phyloP scores from a whole-genome alignment of 1,140 invertebrate genomes.

The Tetraneura akinire region DNA sequence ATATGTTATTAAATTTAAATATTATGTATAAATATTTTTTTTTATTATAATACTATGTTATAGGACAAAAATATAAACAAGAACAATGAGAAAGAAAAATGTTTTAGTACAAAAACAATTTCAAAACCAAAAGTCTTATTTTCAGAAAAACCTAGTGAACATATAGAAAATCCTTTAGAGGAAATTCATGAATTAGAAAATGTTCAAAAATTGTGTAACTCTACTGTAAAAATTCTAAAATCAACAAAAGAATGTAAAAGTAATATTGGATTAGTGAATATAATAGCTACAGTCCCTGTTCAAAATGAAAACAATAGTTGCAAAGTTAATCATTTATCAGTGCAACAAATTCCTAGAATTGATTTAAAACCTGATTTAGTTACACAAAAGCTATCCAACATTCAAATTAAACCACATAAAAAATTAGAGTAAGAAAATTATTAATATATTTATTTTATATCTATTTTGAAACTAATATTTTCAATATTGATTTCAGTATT shows the following conservation, averaged over 20 bases:
- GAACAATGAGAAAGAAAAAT: not conserved
- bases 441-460: not conserved
- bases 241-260: not conserved
- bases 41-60: not conserved
- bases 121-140: not conserved
- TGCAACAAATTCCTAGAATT: not conserved
- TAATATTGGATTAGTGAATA: not conserved
- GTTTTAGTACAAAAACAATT: not conserved
- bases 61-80: not conserved
- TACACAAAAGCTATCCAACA: conserved; percentile 25
- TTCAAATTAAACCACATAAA: conserved; percentile 22
- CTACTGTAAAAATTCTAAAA: not conserved
- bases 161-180: not conserved
- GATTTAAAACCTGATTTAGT: conserved; percentile 28
- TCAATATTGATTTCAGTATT: not conserved
- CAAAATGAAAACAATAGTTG: not conserved
- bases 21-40: not conserved
- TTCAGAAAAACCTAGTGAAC: not conserved
- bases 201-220: not conserved
- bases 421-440: not conserved
- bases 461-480: too few species aligned
- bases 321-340: not conserved
- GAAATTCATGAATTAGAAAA: not conserved
- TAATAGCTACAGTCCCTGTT: not conserved
- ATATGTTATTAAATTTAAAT: not conserved